Percentiles rank a stretch among this genome's conserved stretches.
Conservation (phyloP, 2,888 invertebrate genomes). For the Hirtodrosophila duncani region DNA sequence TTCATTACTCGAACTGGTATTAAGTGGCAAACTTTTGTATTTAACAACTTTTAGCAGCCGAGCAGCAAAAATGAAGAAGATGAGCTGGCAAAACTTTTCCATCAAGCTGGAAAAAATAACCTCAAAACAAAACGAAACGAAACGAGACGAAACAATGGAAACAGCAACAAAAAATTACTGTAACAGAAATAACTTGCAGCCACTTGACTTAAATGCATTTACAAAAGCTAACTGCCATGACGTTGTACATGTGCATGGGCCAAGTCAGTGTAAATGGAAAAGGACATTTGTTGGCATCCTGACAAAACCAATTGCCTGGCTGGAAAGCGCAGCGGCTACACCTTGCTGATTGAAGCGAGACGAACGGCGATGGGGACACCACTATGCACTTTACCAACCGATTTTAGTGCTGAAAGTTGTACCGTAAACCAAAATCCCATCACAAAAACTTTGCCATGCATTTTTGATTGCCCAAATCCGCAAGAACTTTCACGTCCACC, state of each 20-base stretch:
- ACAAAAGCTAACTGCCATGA: background rate
- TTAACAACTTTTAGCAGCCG: constrained; percentile 67
- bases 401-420: constrained; percentile 15
- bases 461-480: constrained; percentile 51
- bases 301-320: constrained; percentile 39
- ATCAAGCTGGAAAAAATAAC: constrained; percentile 24
- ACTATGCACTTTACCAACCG: constrained; percentile 27
- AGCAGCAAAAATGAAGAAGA: constrained; percentile 58
- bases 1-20: constrained; percentile 72
- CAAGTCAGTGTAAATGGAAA: constrained; percentile 31
- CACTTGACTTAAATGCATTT: constrained; percentile 64
- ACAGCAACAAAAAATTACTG: constrained; percentile 30
- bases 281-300: constrained; percentile 38
- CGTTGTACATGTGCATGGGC: constrained; percentile 4
- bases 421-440: constrained; percentile 20
- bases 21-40: constrained; percentile 71
- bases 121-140: constrained; percentile 3
- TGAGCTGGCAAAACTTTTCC: constrained; percentile 45
- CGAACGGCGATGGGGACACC: constrained; percentile 16
- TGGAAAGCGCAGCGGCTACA: too few relatives aligned
- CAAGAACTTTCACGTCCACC: constrained; percentile 12
- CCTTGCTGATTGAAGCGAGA: too few relatives aligned
- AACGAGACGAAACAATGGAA: constrained; percentile 9
- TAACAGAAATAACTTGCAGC: constrained; percentile 50
- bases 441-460: constrained; percentile 34